Evolutionary conservation across 30 jellyfish, hydroid and myxozoan genomes (phyloP), one percentile per base, ranked within the genome.

Genomic region (Catostylus mosaicus): DNA sequence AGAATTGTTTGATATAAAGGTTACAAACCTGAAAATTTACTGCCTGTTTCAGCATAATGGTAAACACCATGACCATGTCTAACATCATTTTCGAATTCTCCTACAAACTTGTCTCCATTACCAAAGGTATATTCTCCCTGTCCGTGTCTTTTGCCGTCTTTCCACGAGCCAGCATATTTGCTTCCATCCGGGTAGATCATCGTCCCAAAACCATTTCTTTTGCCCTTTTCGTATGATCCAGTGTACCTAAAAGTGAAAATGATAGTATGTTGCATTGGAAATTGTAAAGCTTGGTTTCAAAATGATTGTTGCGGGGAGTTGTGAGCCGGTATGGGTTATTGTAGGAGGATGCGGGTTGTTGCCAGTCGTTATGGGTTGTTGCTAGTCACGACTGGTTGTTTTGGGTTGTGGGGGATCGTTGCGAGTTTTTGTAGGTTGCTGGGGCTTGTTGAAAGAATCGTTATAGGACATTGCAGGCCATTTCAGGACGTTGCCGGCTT

Each of bases 111-210:
- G 43, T 88, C 94, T 37, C 91, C 97, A 68, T 84, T 77, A 16
- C 16, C 60, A 71, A 46, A 90, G 31, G 30, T 23, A 51, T 90
- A 90, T 30, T 61, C 60, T 5, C 97, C 97, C 36, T 20, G n/a
- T 19, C 97, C 97, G 33, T 75, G 46, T 37, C 71, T 78, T 36
- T 26, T 33, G 11, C 94, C 94, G 29, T 76, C 52, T 47, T 38
- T 77, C 88, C 88, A 90, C 3, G 72, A 33, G 10, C 97, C 97
- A 0, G 75, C 82, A 26, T 90, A 90, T 30, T 34, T 77, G 77
- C 89, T 66, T 14, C 96, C 96, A 64, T 90, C 94, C n/a, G 96
- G 94, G 64, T 79, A 90, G 9, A 61, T 26, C 96, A 83, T 83
- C 18, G 67, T 46, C 9, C 97, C 97, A 0, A 30, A 46, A 4